Conservation (phyloP, 35 echinoderm and acorn worm species). For the Heliocidaris erythrogramma region DNA sequence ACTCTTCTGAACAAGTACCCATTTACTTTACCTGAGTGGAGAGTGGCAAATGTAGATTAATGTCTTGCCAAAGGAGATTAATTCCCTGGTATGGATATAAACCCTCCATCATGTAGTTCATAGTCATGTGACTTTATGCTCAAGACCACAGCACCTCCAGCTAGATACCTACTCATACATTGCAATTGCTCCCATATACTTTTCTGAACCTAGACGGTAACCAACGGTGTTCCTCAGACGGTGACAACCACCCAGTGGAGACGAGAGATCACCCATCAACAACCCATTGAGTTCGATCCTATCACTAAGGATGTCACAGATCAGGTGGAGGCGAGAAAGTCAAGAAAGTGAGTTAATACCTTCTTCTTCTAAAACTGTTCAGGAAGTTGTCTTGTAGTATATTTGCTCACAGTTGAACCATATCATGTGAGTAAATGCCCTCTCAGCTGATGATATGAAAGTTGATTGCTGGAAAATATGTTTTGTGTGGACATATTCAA, state of each 20-base stretch:
- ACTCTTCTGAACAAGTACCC: too few relatives aligned
- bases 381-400: neutral
- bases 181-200: too few relatives aligned
- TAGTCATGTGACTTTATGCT: neutral
- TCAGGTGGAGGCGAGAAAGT: neutral
- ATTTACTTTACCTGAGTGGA: neutral
- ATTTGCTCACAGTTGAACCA: neutral
- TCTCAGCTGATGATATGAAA: too few relatives aligned
- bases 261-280: neutral
- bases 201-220: neutral
- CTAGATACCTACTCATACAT: too few relatives aligned
- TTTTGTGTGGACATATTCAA: too few relatives aligned
- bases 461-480: too few relatives aligned
- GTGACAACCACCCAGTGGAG: conserved; percentile 23
- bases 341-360: conserved; percentile 1
- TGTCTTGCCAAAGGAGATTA: conserved; percentile 6
- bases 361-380: neutral
- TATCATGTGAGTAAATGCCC: too few relatives aligned
- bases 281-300: neutral
- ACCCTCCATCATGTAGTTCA: too few relatives aligned
- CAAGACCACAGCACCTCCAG: too few relatives aligned
- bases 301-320: neutral
- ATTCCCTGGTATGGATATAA: too few relatives aligned
- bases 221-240: neutral
- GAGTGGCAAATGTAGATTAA: neutral